These are phyloP conservation scores for Sicus ferrugineus DNA, from an alignment of 2,888 invertebrate genomes.

Conservation along the genomic window DNA sequence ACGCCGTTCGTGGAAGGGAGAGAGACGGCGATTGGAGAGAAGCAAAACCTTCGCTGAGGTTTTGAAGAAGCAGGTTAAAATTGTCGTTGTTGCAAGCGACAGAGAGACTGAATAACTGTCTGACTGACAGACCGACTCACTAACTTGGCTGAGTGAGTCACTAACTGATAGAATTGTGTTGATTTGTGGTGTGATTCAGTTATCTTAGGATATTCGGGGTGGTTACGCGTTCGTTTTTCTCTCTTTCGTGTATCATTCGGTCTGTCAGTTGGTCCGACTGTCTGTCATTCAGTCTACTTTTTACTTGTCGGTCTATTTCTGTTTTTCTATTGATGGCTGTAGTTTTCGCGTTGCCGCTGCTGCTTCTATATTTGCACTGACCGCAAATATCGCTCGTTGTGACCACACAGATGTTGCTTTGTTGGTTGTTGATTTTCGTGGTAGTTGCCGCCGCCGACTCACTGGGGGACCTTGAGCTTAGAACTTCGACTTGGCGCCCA, in stretches of 20 bases:
- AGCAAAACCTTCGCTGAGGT: background rate
- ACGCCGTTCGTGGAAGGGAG: background rate
- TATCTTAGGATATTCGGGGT: background rate
- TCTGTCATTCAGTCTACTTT: background rate
- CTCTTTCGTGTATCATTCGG: background rate
- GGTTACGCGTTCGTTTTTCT: background rate
- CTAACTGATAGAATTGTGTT: background rate
- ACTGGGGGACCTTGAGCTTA: conserved; percentile 29
- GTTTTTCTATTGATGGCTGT: background rate
- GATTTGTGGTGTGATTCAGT: background rate
- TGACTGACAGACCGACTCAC: background rate
- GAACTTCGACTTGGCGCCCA: conserved; percentile 29
- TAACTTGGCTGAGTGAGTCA: too few species aligned
- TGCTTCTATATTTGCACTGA: conserved; percentile 5
- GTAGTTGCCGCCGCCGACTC: conserved; percentile 20
- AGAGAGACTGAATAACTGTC: background rate
- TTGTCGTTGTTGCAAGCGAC: background rate
- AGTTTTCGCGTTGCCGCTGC: background rate
- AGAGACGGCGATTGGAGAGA: background rate
- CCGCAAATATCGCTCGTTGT: background rate
- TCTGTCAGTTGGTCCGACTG: background rate
- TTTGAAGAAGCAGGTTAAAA: conserved; percentile 1
- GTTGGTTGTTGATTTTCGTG: conserved; percentile 22
- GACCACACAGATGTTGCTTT: conserved; percentile 22
- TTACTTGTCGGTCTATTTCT: background rate